These are phyloP conservation scores for Microcebus griseorufus DNA, from an alignment of 2,113 vertebrate genomes.

Conservation along the genomic window DNA sequence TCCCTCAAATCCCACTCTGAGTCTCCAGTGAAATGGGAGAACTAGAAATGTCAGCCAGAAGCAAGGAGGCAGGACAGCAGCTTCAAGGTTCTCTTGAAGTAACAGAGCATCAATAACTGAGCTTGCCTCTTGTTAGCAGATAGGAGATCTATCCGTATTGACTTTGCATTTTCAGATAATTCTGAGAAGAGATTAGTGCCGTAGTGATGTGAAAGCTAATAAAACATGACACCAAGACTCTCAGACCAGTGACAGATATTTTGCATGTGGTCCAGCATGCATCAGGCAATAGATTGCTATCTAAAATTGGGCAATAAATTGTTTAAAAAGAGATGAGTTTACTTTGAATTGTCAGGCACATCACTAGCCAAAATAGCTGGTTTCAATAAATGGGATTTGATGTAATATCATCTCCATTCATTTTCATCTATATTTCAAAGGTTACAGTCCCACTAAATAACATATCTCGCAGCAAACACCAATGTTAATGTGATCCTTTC, in stretches of 20 bases:
- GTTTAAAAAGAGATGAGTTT: slow-evolving; percentile 43
- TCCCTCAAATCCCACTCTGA: not conserved
- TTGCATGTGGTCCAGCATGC: not conserved
- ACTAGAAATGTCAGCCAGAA: not conserved
- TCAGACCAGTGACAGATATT: not conserved
- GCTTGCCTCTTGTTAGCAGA: not conserved
- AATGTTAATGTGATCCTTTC: slow-evolving; percentile 50
- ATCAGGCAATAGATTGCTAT: not conserved
- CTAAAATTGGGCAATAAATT: slow-evolving; percentile 55
- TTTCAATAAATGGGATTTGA: slow-evolving; percentile 44
- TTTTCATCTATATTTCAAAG: slow-evolving; percentile 63
- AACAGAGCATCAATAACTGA: not conserved
- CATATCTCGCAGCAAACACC: slow-evolving; percentile 28
- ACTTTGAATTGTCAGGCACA: slow-evolving; percentile 49
- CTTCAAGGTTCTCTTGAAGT: not conserved
- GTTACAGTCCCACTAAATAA: slow-evolving; percentile 43
- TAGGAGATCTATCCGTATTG: not conserved
- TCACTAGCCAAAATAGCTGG: slow-evolving; percentile 28
- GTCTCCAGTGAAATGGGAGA: not conserved
- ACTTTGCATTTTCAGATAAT: slow-evolving; percentile 38
- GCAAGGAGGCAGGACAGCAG: not conserved
- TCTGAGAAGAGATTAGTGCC: not conserved
- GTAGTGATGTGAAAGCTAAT: slow-evolving; percentile 2
- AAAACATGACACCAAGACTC: slow-evolving; percentile 3
- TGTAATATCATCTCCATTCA: not conserved